These are phyloP conservation scores for Piprites chloris DNA, from an alignment of 2,113 vertebrate species.

Conservation along the genomic window DNA sequence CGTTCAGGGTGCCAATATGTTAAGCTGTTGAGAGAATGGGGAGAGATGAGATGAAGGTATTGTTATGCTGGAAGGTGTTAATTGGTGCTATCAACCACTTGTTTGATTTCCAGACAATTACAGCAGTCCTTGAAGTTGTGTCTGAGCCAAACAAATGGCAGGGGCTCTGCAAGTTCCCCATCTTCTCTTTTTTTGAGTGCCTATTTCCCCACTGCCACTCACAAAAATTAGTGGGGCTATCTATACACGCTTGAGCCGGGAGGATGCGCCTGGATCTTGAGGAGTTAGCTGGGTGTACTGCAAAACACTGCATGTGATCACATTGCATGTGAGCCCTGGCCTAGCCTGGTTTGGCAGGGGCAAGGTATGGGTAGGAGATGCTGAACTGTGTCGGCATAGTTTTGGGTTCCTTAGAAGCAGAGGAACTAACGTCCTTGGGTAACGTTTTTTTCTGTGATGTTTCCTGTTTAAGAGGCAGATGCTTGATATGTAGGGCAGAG, in stretches of 20 bases:
- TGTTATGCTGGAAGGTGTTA: conserved; percentile 62
- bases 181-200: background rate
- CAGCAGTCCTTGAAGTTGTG: conserved; percentile 37
- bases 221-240: background rate
- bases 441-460: background rate
- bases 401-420: background rate
- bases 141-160: conserved; percentile 44
- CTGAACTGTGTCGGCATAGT: background rate
- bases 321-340: background rate
- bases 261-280: background rate
- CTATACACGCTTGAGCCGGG: background rate
- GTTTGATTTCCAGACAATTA: conserved; percentile 57
- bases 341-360: background rate
- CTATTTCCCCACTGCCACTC: background rate
- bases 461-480: background rate
- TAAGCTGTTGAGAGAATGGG: conserved; percentile 45
- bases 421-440: background rate
- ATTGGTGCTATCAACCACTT: conserved; percentile 62
- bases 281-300: background rate
- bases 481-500: background rate
- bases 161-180: background rate
- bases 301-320: background rate
- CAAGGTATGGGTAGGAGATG: background rate
- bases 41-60: conserved; percentile 57
- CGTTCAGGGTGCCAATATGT: conserved; percentile 23